A percentile compares a stretch with the other conserved stretches of the same genome.
These are phyloP conservation scores for Leptosomus discolor DNA, from an alignment of 2,113 vertebrate species.

Conservation along the genomic window DNA sequence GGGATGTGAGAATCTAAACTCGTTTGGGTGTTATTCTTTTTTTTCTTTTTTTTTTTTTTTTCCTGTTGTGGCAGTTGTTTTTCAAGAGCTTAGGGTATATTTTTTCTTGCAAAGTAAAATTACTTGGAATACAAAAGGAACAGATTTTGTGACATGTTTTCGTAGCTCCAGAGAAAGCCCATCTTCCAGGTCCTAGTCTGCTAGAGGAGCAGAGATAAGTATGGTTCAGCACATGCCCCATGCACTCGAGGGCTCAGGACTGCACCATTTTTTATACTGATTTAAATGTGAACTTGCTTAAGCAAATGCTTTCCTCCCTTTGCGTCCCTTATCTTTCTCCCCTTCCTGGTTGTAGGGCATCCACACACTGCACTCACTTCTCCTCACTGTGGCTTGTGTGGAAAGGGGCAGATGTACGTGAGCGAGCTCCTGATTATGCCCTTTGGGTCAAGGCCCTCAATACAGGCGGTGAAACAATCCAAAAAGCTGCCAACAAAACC, in stretches of 20 bases:
- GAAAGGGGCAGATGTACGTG: neutral
- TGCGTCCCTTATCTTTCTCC: neutral
- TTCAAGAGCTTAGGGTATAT: neutral
- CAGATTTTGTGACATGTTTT: neutral
- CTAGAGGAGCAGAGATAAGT: neutral
- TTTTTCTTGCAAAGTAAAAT: neutral
- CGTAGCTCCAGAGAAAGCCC: neutral
- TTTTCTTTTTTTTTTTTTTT: neutral
- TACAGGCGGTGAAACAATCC: neutral
- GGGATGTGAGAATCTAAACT: slow-evolving; percentile 20
- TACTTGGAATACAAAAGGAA: neutral
- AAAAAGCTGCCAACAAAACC: neutral
- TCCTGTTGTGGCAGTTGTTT: neutral
- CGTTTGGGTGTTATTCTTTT: neutral
- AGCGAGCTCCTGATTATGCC: neutral
- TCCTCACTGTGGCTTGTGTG: rapidly evolving
- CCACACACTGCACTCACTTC: neutral
- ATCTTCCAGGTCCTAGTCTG: neutral
- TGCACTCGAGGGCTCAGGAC: neutral
- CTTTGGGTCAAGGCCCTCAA: neutral
- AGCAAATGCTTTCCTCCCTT: neutral
- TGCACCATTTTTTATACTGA: neutral
- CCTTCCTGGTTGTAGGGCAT: neutral
- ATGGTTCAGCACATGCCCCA: neutral
- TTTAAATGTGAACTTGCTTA: neutral